phyloP scores from a whole-genome alignment of 37 sponge, comb jelly and placozoan genomes.

The Axinella damicornis region DNA sequence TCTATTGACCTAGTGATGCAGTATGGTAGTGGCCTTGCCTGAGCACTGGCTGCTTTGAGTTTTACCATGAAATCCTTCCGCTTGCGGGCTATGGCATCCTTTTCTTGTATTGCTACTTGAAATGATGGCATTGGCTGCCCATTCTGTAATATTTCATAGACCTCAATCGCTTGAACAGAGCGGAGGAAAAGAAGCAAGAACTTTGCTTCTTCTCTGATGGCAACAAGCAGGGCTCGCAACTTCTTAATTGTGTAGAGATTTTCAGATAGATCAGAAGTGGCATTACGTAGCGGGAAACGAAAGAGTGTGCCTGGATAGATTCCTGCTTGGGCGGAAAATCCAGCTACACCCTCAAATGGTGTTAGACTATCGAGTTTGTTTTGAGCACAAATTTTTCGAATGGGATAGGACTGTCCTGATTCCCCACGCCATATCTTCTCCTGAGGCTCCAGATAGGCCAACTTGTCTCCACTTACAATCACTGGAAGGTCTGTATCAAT shows the following conservation, averaged over 20 bases:
- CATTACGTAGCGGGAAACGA: constrained; percentile 78
- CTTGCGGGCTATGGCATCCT: background rate
- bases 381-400: background rate
- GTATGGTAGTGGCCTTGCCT: background rate
- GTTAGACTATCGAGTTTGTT: constrained; percentile 12
- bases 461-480: constrained; percentile 61
- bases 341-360: constrained; percentile 51
- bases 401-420: constrained; percentile 24
- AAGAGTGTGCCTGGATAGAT: constrained; percentile 65
- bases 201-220: constrained; percentile 49
- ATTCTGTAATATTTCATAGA: constrained; percentile 19
- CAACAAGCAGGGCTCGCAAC: constrained; percentile 17
- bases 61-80: constrained; percentile 3
- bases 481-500: constrained; percentile 72
- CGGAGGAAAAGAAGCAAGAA: constrained; percentile 60
- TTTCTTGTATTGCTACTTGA: background rate
- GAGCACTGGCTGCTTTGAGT: background rate
- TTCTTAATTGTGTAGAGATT: constrained; percentile 31
- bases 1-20: background rate
- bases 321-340: constrained; percentile 4
- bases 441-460: constrained; percentile 79
- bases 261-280: constrained; percentile 40
- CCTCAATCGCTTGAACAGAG: constrained; percentile 50
- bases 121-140: background rate
- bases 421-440: constrained; percentile 52